Conservation (phyloP, 2,888 invertebrate genomes). For the Tenthredo mesomela region DNA sequence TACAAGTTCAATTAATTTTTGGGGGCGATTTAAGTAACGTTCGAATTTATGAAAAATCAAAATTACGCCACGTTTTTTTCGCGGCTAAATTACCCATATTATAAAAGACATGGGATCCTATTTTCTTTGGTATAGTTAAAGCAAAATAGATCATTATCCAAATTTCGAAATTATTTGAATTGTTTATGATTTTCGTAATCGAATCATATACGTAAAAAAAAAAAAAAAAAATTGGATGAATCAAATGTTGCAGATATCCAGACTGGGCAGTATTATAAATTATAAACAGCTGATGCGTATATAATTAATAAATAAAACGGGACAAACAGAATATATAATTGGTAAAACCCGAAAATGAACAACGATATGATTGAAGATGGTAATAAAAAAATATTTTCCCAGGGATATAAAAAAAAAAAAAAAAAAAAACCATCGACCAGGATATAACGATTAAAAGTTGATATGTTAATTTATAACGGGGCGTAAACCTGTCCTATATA, state of each 20-base stretch:
- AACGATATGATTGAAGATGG: neutral
- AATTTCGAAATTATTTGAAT: neutral
- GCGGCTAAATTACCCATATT: neutral
- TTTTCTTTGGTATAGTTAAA: neutral
- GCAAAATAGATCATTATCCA: neutral
- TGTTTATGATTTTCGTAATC: neutral
- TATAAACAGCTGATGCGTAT: neutral
- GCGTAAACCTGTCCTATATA: neutral
- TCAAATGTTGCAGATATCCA: neutral
- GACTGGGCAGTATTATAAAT: neutral
- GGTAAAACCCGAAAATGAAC: neutral
- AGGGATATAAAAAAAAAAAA: no score
- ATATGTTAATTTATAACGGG: neutral
- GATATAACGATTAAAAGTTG: neutral
- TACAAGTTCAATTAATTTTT: neutral
- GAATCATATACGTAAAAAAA: neutral
- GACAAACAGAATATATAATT: neutral
- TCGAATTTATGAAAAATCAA: neutral
- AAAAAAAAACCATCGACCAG: neutral
- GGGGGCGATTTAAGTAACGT: neutral
- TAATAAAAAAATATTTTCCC: neutral
- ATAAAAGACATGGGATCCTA: neutral
- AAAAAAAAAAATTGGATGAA: neutral
- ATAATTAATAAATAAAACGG: neutral
- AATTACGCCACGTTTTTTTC: neutral